Conservation (phyloP, 2,113 vertebrate genomes). For the Mixornis gularis region DNA sequence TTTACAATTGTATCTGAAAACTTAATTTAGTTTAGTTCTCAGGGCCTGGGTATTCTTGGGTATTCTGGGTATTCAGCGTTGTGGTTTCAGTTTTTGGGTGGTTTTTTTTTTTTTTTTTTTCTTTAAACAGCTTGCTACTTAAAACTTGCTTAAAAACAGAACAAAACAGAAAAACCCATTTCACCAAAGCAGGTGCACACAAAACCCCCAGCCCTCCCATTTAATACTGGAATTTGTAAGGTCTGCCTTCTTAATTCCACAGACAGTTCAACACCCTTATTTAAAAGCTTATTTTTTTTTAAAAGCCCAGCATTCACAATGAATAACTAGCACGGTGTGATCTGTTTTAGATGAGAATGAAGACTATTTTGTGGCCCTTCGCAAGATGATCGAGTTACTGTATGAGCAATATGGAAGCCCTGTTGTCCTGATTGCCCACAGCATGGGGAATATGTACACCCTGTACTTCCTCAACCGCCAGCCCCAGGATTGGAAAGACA, state of each 20-base stretch:
- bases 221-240: neutral
- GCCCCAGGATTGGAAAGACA: conserved; percentile 92
- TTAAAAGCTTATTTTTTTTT: neutral
- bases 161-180: neutral
- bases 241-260: neutral
- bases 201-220: neutral
- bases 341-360: conserved; percentile 85
- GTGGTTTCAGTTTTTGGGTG: rapidly evolving
- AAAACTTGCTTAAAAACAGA: neutral
- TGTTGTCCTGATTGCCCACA: conserved; percentile 92
- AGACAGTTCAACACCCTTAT: neutral
- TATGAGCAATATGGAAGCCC: conserved; percentile 81
- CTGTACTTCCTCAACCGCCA: conserved; percentile 95
- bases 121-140: neutral
- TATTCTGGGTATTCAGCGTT: neutral
- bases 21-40: neutral
- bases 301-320: neutral
- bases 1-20: neutral
- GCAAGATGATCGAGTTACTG: conserved; percentile 91
- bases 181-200: neutral
- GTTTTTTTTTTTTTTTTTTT: too few relatives aligned
- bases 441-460: conserved; percentile 97
- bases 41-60: neutral
- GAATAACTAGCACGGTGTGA: neutral
- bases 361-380: conserved; percentile 85